These are phyloP conservation scores for Nasonovia ribisnigri DNA, from an alignment of 2,888 invertebrate genomes.

Conservation along the genomic window DNA sequence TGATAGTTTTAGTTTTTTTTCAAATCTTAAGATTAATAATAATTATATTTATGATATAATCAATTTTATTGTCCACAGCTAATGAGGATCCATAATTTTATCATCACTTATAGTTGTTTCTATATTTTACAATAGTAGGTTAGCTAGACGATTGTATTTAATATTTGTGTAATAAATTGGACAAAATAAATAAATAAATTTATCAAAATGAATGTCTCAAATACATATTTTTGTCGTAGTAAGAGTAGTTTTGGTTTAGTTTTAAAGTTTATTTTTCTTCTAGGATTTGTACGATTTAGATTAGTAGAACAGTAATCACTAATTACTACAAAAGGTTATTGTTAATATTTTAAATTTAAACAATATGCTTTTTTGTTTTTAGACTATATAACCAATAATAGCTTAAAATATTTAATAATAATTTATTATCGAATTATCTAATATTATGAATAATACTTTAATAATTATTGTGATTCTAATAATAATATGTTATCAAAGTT, in stretches of 20 bases:
- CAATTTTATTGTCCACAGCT: neutral
- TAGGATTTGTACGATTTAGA: neutral
- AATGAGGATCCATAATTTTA: neutral
- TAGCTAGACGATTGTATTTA: neutral
- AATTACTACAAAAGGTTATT: no score
- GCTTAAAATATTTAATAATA: neutral
- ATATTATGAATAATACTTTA: neutral
- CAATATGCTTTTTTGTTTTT: neutral
- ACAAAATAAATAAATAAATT: neutral
- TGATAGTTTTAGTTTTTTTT: neutral
- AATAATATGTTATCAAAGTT: neutral
- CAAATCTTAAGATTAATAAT: neutral
- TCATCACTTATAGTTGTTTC: neutral
- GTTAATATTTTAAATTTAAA: neutral
- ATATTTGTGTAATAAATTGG: neutral
- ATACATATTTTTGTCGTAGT: neutral
- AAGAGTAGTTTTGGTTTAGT: neutral
- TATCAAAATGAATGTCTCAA: neutral
- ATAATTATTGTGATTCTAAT: neutral
- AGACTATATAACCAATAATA: no score
- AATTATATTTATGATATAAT: neutral
- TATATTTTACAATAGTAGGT: neutral
- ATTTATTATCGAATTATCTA: neutral
- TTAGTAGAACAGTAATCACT: neutral
- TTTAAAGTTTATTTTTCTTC: neutral